Base-by-base conservation (phyloP, 1,140 invertebrate genomes). In the Tachypleus tridentatus region DNA sequence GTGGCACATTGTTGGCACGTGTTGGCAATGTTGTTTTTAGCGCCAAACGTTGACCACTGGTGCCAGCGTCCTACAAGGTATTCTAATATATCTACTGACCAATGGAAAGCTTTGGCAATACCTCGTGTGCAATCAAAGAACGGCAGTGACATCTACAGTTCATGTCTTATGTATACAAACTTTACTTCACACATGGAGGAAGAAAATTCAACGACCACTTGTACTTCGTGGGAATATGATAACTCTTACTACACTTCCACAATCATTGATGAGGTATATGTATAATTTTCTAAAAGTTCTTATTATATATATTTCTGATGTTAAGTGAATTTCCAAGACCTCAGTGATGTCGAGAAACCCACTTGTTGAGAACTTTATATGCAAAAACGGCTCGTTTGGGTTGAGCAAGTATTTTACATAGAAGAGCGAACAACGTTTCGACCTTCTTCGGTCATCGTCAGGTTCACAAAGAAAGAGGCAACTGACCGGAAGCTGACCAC, bases 1-100 rank as follows among this genome's bases (percentile, higher is more conserved):
- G 70, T 74, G 11, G 78, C 78, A 64, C 29, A 29, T 29, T 60
- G 51, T 4, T 57, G 60, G 49, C 56, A 63, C 5, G 58, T 58
- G 9, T n/a, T 63, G 10, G 49, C 50, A 6, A 58, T 63, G 50
- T 29, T 57, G 2, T 63, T 63, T 48, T 51, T 51, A 4, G 62
- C 62, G 3, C 62, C 62, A 6, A 51, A 63, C 8, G 11, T 63
- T 4, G 62, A 63, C 11, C 57, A 63, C 11, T 63, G 62, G 62
- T 63, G 62, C 11, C 10, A 49, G 9, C n/a, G 50, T 48, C 29
- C 29, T 29, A 53, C 57, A 29, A 5, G 49, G 3, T n/a, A 10
- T 5, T 3, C n/a, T 4, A 63, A 63, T 11, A 11, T 58, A 7
- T 58, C 29, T 51, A 4, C 58, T 1, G n/a, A 63, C 6, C n/a